Base-by-base conservation (phyloP, 2,113 vertebrate genomes). In the Takifugu bimaculatus region DNA sequence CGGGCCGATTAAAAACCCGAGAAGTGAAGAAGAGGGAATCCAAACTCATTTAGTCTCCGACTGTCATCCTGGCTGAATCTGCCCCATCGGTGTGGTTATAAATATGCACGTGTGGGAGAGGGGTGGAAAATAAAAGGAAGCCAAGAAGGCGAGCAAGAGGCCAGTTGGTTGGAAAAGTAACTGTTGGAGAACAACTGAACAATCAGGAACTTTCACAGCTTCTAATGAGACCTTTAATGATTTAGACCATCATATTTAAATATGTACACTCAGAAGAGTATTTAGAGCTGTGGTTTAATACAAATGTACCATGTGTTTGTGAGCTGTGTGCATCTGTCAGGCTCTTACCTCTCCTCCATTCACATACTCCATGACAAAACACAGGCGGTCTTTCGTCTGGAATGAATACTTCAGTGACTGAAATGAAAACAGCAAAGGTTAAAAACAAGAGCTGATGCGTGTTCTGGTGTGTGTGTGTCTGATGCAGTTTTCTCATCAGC, bases 341-440 rank as follows among this genome's bases (percentile, higher is more conserved):
- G 26, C 2, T 67, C 92, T 93, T 85, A 98, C 96, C 96, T 98
- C 96, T 86, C 96, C 96, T 65, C 96, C 96, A 3, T 98, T 98
- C 84, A 98, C 96, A 84, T 98, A 98, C 77, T 98, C 96, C 96
- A 98, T 98, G 85, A 98, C 96, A 81, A 98, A 98, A 91, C 96
- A 98, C 72, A 98, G 93, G 71, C 96, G 96, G 87, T 98, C 96
- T 92, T 98, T 98, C 79, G 96, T 98, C 90, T 98, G 96, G 93
- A 98, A 98, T 75, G 96, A 98, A 83, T 98, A 98, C 91, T 98
- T 98, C 92, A 98, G 91, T 75, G 95, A 97, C 96, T 98, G 92
- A 75, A 79, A 81, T 6, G 4, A 68, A 44, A 71, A 56, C 44
- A 6, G 35, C 1, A 6, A 39, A 39, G 11, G 35, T 39, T 26